A percentile compares a stretch with the other conserved stretches of the same genome.
These are phyloP conservation scores for Morpho deidamia DNA, from an alignment of 2,888 invertebrate species.

Conservation along the genomic window DNA sequence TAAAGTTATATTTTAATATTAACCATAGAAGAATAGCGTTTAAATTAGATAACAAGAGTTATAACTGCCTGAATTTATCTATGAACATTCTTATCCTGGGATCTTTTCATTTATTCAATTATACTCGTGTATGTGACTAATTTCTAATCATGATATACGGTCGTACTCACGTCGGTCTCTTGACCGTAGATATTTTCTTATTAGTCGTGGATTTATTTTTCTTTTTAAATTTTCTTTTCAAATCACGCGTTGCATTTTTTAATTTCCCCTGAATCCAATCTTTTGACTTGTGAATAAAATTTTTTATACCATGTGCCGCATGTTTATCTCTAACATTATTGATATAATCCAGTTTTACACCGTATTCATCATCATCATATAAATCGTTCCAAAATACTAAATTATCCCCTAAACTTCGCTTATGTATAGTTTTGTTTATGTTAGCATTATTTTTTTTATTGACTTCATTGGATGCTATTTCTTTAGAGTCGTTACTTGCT, in stretches of 20 bases:
- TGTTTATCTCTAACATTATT: conserved; percentile 40
- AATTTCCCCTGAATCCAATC: conserved; percentile 52
- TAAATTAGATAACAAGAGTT: no score
- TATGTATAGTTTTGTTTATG: conserved; percentile 34
- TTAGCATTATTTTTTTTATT: conserved; percentile 21
- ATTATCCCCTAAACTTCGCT: conserved; percentile 44
- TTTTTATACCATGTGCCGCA: conserved; percentile 30
- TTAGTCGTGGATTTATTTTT: conserved; percentile 10
- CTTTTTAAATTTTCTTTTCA: conserved; percentile 17
- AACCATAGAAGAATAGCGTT: no score
- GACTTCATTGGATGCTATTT: conserved; percentile 2
- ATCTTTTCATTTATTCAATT: no score
- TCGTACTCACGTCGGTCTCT: neutral
- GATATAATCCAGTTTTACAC: conserved; percentile 38
- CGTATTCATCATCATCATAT: conserved; percentile 61
- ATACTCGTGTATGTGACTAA: no score
- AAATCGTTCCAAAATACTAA: conserved; percentile 60
- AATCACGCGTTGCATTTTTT: conserved; percentile 36
- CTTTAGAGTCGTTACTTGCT: conserved; percentile 2
- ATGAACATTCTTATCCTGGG: no score
- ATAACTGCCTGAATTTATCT: no score
- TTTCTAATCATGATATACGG: no score
- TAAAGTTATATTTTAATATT: no score
- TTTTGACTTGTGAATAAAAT: conserved; percentile 42
- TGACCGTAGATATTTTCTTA: neutral